A percentile compares a stretch with the other conserved stretches of the same genome.
These are phyloP conservation scores for Lagocephalus sceleratus DNA, from an alignment of 2,797 vertebrate genomes.

Conservation along the genomic window DNA sequence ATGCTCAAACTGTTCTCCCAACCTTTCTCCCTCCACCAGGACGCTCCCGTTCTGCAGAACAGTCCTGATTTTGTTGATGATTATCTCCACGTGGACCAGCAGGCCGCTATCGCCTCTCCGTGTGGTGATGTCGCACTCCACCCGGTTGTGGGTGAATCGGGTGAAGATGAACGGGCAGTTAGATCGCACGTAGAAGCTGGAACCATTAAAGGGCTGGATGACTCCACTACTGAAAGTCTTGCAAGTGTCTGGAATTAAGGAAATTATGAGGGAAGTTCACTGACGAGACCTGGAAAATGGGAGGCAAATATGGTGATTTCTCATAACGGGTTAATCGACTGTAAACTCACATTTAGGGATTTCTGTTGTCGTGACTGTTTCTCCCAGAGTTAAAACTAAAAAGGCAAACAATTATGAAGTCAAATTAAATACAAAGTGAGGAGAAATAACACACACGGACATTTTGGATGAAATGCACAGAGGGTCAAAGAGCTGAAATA, in stretches of 20 bases:
- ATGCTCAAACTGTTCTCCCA: background rate
- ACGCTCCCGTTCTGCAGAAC: slow-evolving; percentile 57
- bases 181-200: slow-evolving; percentile 65
- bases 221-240: slow-evolving; percentile 75
- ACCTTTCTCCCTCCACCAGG: slow-evolving; percentile 72
- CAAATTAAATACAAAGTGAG: background rate
- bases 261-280: no score
- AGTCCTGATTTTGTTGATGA: slow-evolving; percentile 72
- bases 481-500: no score
- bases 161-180: slow-evolving; percentile 67
- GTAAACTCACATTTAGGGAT: slow-evolving; percentile 47
- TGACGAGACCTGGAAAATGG: no score
- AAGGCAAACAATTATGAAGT: background rate
- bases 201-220: slow-evolving; percentile 61
- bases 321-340: background rate
- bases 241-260: slow-evolving; percentile 62
- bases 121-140: slow-evolving; percentile 70
- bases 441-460: background rate
- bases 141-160: slow-evolving; percentile 72
- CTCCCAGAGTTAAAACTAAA: slow-evolving; percentile 32
- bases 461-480: no score
- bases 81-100: slow-evolving; percentile 64
- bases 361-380: slow-evolving; percentile 17
- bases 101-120: slow-evolving; percentile 49
- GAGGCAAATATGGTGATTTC: no score